Evolutionary conservation across 2,797 vertebrate species (phyloP).

Genomic region (Arnoldichthys spilopterus): DNA sequence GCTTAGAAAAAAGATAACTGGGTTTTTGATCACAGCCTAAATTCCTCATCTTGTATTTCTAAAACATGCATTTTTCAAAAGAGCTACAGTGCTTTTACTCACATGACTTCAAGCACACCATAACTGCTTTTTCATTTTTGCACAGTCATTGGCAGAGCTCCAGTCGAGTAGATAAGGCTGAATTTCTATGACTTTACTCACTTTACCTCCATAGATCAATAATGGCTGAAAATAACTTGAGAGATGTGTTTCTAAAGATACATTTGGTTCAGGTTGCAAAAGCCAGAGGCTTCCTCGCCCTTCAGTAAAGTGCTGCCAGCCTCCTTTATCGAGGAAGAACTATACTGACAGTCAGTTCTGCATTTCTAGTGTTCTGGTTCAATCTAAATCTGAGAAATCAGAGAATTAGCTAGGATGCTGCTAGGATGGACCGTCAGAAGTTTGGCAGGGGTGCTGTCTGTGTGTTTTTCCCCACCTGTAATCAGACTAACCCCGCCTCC

Average conservation of each 20-base stretch:
- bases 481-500: not conserved
- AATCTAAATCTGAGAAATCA: not conserved
- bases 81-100: too few relatives aligned
- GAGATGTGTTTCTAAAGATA: conserved; percentile 44
- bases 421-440: not conserved
- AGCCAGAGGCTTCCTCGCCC: not conserved
- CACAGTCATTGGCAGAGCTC: conserved; percentile 20
- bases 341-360: not conserved
- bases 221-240: conserved; percentile 57
- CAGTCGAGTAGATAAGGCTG: conserved; percentile 12
- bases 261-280: conserved; percentile 32
- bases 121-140: conserved; percentile 1
- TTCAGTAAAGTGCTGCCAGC: not conserved
- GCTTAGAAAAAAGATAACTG: too few relatives aligned
- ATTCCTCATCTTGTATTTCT: too few relatives aligned
- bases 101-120: too few relatives aligned
- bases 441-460: conserved; percentile 11
- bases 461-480: not conserved
- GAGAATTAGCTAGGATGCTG: not conserved
- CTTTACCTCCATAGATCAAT: conserved; percentile 70
- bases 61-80: too few relatives aligned
- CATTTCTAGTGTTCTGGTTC: not conserved
- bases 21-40: too few relatives aligned
- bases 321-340: not conserved
- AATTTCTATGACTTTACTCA: conserved; percentile 50